Evolutionary conservation across 1,140 invertebrate species (phyloP).

Genomic region (Argopecten irradians): DNA sequence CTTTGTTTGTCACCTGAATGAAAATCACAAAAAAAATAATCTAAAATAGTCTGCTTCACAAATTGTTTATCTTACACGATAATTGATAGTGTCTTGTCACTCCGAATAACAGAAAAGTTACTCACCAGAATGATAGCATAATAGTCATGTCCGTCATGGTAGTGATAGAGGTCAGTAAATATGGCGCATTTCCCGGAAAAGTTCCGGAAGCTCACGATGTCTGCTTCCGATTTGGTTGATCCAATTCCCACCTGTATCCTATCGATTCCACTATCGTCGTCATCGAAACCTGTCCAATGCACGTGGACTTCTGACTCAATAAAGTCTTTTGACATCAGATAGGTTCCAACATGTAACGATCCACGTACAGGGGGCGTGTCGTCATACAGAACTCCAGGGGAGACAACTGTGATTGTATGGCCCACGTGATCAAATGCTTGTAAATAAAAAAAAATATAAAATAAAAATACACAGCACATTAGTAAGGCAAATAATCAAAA

Average conservation of each 20-base stretch:
- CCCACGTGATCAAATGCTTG: slow-evolving; percentile 32
- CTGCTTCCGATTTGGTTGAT: neutral
- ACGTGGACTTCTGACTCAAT: neutral
- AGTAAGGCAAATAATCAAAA: too few species aligned
- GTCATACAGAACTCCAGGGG: slow-evolving; percentile 30
- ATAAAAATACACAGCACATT: too few species aligned
- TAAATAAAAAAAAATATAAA: neutral
- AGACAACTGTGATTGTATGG: slow-evolving; percentile 14
- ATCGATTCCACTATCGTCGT: slow-evolving; percentile 27
- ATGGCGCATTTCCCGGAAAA: neutral
- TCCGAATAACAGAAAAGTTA: neutral
- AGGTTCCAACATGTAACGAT: neutral
- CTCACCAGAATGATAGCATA: neutral
- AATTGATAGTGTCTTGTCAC: neutral
- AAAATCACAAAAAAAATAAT: neutral
- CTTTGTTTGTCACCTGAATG: slow-evolving; percentile 33
- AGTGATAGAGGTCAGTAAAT: neutral
- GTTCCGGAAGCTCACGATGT: neutral
- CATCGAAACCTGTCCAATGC: slow-evolving; percentile 32
- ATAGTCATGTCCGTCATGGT: neutral
- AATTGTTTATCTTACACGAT: neutral
- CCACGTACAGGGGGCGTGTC: neutral
- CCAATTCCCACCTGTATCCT: slow-evolving; percentile 29
- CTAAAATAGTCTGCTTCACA: neutral
- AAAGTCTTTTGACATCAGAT: neutral